Conservation (phyloP, 2,113 vertebrate genomes). For the Ancistrus triradiatus region DNA sequence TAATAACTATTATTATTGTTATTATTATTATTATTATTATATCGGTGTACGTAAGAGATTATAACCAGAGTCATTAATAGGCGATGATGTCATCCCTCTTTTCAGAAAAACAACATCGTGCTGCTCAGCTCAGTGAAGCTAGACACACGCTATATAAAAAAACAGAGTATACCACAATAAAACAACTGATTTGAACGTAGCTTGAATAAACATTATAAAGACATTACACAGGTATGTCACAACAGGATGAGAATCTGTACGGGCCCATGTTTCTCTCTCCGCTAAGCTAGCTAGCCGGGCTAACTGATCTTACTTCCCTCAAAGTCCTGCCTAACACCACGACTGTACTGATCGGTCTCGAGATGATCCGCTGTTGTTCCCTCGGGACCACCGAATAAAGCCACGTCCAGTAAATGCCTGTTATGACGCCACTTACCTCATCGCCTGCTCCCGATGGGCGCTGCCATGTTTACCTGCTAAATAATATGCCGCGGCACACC, state of each 20-base stretch:
- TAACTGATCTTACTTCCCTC: background rate
- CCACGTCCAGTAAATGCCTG: no score
- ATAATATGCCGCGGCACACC: no score
- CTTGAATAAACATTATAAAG: no score
- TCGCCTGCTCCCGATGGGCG: conserved; percentile 57
- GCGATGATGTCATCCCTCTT: background rate
- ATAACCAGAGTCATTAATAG: background rate
- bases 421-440: conserved; percentile 47
- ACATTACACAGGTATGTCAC: no score
- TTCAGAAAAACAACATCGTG: background rate
- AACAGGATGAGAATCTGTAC: no score
- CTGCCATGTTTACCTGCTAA: conserved; percentile 64
- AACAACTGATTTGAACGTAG: background rate
- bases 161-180: background rate
- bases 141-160: background rate
- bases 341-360: background rate
- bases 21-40: background rate
- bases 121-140: background rate
- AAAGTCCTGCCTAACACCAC: background rate
- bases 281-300: background rate
- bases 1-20: background rate
- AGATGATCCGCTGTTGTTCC: no score
- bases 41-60: background rate
- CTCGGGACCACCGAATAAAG: no score
- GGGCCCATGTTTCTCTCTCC: background rate